Evolutionary conservation across 2,888 invertebrate species (phyloP), one percentile per base, ranked within the genome.

Genomic region (Pinctada fucata): DNA sequence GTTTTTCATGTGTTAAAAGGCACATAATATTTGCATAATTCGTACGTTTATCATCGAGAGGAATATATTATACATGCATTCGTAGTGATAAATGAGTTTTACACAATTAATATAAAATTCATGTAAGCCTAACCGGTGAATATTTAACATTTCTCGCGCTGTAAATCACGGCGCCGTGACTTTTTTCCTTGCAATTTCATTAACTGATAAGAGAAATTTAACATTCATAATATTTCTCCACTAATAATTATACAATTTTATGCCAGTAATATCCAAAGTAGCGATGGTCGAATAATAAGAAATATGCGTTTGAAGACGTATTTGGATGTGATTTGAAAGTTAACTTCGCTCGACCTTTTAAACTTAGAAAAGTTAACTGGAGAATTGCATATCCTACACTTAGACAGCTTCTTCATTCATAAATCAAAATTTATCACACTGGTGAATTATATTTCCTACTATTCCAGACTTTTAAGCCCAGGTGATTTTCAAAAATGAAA

Each of bases 361-460:
- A 31, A 31, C 31, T 31, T 31, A 31, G 1, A 31, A 31, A 31
- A 31, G 31, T 31, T 31, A 31, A 31, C 31, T 31, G 0, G 31
- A 31, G 31, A 31, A 31, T 31, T 31, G 31, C 31, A 31, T 31
- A 31, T 31, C 31, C 31, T 31, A 31, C 31, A 31, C 31, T 31
- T 31, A 31, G 31, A 31, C 31, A 31, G 31, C 31, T 31, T 31
- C 31, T 31, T 31, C 45, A 58, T 72, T 72, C 72, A 72, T 72
- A 72, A 72, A 72, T 72, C 72, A 72, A 58, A 31, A 48, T 48
- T 72, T 72, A 63, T 72, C 72, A 63, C n/a, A 47, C 31, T 45
- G 72, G 64, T 72, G 64, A 63, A 64, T 64, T 72, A 72, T 72
- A 72, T 72, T 72, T 72, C 48, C 63, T 72, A 64, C 64, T 63